Percentiles rank a stretch among this genome's conserved stretches.
Conservation (phyloP, 2,888 invertebrate species). For the Aphodius sticticus region DNA sequence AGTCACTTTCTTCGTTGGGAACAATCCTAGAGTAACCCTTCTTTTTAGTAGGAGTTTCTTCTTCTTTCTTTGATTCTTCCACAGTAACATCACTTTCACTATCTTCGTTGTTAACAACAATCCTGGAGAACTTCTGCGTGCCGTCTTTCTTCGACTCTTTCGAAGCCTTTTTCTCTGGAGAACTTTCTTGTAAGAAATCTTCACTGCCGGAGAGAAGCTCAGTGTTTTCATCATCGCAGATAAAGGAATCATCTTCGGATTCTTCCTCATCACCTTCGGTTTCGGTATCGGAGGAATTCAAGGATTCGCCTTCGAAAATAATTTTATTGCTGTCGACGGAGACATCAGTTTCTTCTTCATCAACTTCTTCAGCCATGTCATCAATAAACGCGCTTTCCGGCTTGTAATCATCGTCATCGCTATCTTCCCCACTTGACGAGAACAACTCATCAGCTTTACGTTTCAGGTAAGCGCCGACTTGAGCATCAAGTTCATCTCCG, state of each 20-base stretch:
- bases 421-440: conserved; percentile 33
- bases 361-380: conserved; percentile 55
- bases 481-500: conserved; percentile 31
- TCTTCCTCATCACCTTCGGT: conserved; percentile 46
- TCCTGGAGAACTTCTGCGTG: conserved; percentile 26
- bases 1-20: neutral
- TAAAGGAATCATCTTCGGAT: conserved; percentile 52
- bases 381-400: conserved; percentile 44
- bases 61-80: neutral
- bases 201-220: conserved; percentile 54
- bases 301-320: conserved; percentile 55
- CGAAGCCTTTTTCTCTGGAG: conserved; percentile 7
- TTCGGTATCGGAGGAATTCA: conserved; percentile 50
- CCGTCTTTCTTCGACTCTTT: conserved; percentile 19
- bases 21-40: conserved; percentile 5
- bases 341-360: conserved; percentile 53
- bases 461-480: neutral
- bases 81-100: conserved; percentile 9
- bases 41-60: no score
- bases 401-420: conserved; percentile 37
- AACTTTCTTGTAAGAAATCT: conserved; percentile 35
- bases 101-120: conserved; percentile 7
- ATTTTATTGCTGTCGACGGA: conserved; percentile 57
- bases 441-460: conserved; percentile 12
- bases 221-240: conserved; percentile 47